Percentiles rank a stretch among this genome's conserved stretches.
Evolutionary conservation across 2,113 vertebrate genomes (phyloP).

Genomic region (Rhadina sibilatrix): DNA sequence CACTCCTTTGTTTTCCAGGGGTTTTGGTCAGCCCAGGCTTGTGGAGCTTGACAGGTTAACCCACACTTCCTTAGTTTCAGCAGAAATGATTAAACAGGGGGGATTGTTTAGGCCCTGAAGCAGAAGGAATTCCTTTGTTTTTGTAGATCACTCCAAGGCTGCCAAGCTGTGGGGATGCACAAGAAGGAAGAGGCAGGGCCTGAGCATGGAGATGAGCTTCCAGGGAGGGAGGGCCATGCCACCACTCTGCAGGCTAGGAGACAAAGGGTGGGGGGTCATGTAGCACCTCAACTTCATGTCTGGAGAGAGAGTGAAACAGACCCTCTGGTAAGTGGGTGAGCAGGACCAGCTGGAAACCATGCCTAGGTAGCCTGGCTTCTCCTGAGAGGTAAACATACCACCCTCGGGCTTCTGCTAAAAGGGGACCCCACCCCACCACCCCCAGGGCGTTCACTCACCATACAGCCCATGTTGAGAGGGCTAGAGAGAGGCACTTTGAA

Average conservation of each 20-base stretch:
- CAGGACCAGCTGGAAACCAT: not conserved
- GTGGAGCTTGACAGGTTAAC: constrained; percentile 67
- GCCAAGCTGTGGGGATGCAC: not conserved
- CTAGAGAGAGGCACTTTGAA: not conserved
- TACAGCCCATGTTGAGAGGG: not conserved
- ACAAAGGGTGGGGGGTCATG: rapidly evolving
- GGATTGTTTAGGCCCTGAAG: constrained; percentile 48
- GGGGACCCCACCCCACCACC: not conserved
- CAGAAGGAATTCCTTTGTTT: constrained; percentile 62
- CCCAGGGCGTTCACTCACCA: not conserved
- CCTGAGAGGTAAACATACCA: not conserved
- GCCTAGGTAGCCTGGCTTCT: not conserved
- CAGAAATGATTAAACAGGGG: constrained; percentile 63
- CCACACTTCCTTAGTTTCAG: constrained; percentile 18
- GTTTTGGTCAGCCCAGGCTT: constrained; percentile 35
- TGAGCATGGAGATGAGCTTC: not conserved
- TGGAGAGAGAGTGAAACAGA: not conserved
- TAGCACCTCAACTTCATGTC: not conserved
- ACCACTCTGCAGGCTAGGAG: not conserved
- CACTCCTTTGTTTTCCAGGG: constrained; percentile 59
- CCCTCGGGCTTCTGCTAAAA: not conserved
- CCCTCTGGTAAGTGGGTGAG: not conserved
- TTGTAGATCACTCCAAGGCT: constrained; percentile 45
- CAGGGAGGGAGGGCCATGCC: not conserved
- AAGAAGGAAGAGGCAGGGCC: not conserved